phyloP scores from a whole-genome alignment of 2,113 vertebrate species.

The Phyllostomus hastatus region DNA sequence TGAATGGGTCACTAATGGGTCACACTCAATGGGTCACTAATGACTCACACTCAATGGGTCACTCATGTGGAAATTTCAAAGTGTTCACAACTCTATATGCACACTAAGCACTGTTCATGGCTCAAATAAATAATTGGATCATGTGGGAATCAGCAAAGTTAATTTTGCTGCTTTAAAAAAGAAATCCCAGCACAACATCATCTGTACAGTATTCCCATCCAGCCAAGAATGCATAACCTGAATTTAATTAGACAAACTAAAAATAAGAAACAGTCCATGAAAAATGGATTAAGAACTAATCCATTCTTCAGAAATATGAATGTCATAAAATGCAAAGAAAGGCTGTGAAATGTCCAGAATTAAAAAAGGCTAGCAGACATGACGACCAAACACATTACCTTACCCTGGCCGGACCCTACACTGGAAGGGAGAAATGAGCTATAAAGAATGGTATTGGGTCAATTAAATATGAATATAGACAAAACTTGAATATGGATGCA shows the following conservation, averaged over 20 bases:
- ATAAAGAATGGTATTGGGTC: not conserved
- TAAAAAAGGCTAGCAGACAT: not conserved
- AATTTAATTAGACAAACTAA: conserved; percentile 6
- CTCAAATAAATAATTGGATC: not conserved
- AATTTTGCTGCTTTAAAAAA: not conserved
- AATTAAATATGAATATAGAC: not conserved
- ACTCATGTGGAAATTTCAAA: not conserved
- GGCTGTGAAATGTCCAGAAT: not conserved
- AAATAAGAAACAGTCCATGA: not conserved
- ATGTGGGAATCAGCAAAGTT: not conserved
- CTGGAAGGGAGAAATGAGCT: not conserved
- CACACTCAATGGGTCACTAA: not conserved
- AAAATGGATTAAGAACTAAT: not conserved
- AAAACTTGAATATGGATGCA: not conserved
- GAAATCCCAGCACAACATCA: not conserved
- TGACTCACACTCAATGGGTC: not conserved
- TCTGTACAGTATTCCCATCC: not conserved
- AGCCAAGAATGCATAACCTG: not conserved
- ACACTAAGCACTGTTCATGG: not conserved
- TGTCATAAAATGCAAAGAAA: not conserved
- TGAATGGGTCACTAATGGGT: too few relatives aligned
- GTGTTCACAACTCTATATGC: not conserved
- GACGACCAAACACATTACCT: not conserved
- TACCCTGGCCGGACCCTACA: not conserved
- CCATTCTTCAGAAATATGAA: not conserved